Percentiles rank a stretch among this genome's conserved stretches.
phyloP scores from a whole-genome alignment of 2,888 invertebrate genomes.

The Diarsia rubi region DNA sequence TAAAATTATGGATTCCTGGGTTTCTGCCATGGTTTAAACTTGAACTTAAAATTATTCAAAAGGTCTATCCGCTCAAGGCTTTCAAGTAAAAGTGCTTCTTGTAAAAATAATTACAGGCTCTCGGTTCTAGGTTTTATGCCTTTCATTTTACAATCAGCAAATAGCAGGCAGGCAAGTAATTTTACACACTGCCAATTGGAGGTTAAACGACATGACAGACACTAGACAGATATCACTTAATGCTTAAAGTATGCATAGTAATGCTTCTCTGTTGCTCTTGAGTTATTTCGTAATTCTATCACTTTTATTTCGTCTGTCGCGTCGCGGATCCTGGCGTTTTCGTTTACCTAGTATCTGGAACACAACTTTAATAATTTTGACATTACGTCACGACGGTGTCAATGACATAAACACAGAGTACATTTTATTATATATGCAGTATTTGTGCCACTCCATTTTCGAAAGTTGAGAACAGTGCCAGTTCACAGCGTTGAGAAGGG shows the following conservation, averaged over 20 bases:
- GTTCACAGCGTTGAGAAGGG: background rate
- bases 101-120: constrained; percentile 78
- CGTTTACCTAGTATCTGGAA: background rate
- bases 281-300: background rate
- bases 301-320: background rate
- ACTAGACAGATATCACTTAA: background rate
- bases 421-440: too few relatives aligned
- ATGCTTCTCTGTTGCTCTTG: constrained; percentile 37
- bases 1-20: constrained; percentile 80
- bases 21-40: constrained; percentile 80
- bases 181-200: constrained; percentile 50
- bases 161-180: constrained; percentile 57
- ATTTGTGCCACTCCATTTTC: too few relatives aligned
- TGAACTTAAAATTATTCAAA: constrained; percentile 56
- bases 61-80: constrained; percentile 64
- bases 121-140: constrained; percentile 75
- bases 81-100: constrained; percentile 74
- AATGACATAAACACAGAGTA: too few relatives aligned
- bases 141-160: constrained; percentile 78
- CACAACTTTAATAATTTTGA: constrained; percentile 6
- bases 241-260: constrained; percentile 4
- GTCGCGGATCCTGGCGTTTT: background rate
- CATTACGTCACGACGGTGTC: background rate
- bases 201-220: constrained; percentile 52
- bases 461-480: background rate